A percentile compares a stretch with the other conserved stretches of the same genome.
These are phyloP conservation scores for Athene noctua DNA, from an alignment of 2,113 vertebrate species.

Conservation along the genomic window DNA sequence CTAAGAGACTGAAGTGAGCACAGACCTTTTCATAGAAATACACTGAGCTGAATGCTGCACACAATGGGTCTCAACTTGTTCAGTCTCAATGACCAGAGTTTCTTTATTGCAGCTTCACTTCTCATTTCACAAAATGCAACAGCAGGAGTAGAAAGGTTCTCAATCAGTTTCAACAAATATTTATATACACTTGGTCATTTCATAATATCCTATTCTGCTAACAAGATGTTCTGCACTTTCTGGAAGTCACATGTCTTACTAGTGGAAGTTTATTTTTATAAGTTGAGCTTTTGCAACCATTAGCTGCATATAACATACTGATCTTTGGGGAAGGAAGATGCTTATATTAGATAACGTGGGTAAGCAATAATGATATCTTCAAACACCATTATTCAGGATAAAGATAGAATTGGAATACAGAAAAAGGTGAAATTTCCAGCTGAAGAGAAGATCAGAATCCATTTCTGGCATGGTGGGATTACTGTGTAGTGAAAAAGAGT, in stretches of 20 bases:
- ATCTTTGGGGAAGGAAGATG: background rate
- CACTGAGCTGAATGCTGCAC: background rate
- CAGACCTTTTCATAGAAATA: background rate
- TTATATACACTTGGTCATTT: slow-evolving; percentile 27
- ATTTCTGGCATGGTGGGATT: background rate
- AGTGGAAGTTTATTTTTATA: slow-evolving; percentile 29
- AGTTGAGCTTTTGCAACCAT: slow-evolving; percentile 16
- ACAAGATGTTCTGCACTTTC: slow-evolving; percentile 30
- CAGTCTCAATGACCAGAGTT: background rate
- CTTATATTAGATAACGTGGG: background rate
- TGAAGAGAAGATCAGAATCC: background rate
- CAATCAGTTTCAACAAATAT: slow-evolving; percentile 33
- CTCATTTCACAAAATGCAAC: background rate
- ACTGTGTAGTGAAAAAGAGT: background rate
- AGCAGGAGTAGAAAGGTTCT: background rate
- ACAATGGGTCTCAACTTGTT: background rate
- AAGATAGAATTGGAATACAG: background rate
- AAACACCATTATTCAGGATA: background rate
- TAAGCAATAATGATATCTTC: background rate
- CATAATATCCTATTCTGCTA: slow-evolving; percentile 25
- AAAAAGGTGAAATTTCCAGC: background rate
- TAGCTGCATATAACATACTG: background rate
- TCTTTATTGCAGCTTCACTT: background rate
- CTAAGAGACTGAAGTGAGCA: background rate
- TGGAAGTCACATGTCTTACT: slow-evolving; percentile 26